Base-by-base conservation (phyloP, 2,113 vertebrate species). In the Gallinago undulata region DNA sequence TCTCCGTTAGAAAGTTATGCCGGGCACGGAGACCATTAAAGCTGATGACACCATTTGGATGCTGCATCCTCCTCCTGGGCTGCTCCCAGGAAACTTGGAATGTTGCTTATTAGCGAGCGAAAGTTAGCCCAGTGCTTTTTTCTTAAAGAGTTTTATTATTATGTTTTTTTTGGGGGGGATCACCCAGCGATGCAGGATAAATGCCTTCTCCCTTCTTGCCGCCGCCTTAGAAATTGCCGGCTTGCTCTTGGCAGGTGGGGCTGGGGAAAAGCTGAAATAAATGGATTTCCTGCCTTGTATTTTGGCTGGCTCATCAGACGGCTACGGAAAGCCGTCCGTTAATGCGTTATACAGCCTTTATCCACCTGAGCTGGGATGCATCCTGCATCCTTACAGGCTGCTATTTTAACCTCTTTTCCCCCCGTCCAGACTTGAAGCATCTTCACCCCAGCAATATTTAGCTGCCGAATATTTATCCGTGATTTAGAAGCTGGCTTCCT, bases 1-100 rank as follows among this genome's bases (percentile, higher is more conserved):
- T 47, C 35, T 47, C 47, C 6, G 0, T 48, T 35, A n/a, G 55
- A 72, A 94, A 94, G 77, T 95, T 96, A 2, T 0, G 1, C 35
- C 0, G 18, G 12, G 23, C 15, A 2, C 0, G 3, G 73, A 27
- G 86, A 78, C 17, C 0, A 0, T 19, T 17, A n/a, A 74, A 70
- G 33, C 81, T 4, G 1, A 31, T 48, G 1, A 0, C 0, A 3
- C 81, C 0, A 5, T 22, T 77, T 0, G 2, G 73, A n/a, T 19
- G 73, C 55, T 27, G 53, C 13, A 2, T 19, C 28, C 56, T 92
- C 59, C 79, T 93, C 7, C 62, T 30, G 0, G 35, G 45, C 30
- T 85, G 87, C 81, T 96, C 82, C 64, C 78, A 73, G 81, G 74
- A 78, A 81, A 87, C 78, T 67, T 9, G 28, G 48, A 17, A 37